Percentiles rank a stretch among this genome's conserved stretches.
These are phyloP conservation scores for Carduelis carduelis DNA, from an alignment of 2,797 vertebrate genomes.

Conservation along the genomic window DNA sequence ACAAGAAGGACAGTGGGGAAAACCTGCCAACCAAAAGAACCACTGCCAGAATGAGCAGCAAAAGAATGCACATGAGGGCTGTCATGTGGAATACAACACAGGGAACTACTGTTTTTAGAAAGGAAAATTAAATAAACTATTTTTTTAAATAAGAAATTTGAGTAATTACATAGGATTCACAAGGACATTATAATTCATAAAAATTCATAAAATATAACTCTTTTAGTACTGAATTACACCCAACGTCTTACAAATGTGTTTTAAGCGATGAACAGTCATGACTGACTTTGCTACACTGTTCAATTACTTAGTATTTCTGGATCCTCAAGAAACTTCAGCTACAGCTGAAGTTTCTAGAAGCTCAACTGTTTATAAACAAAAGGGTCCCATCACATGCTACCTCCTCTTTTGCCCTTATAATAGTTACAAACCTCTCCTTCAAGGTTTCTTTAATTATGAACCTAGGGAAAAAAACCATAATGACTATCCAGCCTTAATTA, in stretches of 20 bases:
- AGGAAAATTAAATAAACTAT: neutral
- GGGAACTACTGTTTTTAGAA: neutral
- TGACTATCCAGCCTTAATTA: neutral
- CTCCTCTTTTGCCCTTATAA: neutral
- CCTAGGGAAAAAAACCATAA: neutral
- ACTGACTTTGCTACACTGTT: neutral
- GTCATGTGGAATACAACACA: neutral
- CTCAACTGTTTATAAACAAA: neutral
- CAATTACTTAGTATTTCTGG: neutral
- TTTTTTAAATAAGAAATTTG: neutral
- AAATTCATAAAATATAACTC: neutral
- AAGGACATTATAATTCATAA: neutral
- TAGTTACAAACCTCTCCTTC: neutral
- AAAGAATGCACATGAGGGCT: neutral
- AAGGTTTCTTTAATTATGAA: constrained; percentile 15
- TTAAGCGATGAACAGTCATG: accelerated
- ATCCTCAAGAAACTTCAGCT: neutral
- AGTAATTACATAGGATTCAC: neutral
- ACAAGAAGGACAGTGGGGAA: neutral
- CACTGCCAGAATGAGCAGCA: neutral
- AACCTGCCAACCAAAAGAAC: neutral
- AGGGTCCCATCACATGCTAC: neutral
- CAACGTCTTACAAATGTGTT: neutral
- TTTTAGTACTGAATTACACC: neutral
- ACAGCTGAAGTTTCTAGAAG: neutral